A percentile compares a stretch with the other conserved stretches of the same genome.
Conservation (phyloP, 2,797 vertebrate species). For the Phoeniculus purpureus region DNA sequence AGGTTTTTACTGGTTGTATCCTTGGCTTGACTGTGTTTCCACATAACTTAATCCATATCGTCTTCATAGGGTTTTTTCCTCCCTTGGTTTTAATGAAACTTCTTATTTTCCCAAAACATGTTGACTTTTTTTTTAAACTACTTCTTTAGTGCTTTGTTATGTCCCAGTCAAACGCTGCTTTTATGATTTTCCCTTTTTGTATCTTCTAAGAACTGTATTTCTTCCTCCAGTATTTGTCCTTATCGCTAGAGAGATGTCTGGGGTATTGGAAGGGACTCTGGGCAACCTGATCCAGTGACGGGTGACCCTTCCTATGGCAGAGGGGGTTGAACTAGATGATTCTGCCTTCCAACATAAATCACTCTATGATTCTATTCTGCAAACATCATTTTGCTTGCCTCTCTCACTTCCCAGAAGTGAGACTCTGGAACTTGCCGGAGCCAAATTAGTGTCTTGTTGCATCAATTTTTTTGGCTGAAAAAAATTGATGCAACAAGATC, state of each 20-base stretch:
- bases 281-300: too few species aligned
- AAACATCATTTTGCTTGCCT: background rate
- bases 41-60: background rate
- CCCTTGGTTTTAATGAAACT: background rate
- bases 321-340: too few species aligned
- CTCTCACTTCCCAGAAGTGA: background rate
- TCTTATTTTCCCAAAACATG: background rate
- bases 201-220: background rate
- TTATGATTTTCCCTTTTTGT: background rate
- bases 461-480: too few species aligned
- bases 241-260: background rate
- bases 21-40: background rate
- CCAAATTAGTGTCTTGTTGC: background rate
- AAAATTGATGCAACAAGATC: too few species aligned
- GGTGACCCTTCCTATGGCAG: too few species aligned
- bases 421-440: background rate
- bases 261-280: background rate
- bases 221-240: background rate
- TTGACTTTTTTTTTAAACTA: background rate
- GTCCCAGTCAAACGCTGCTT: background rate
- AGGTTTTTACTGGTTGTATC: background rate
- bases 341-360: too few species aligned
- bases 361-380: background rate
- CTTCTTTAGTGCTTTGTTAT: background rate
- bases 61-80: background rate